phyloP scores from a whole-genome alignment of 2,888 invertebrate species.

The Dicyrtoma fusca region DNA sequence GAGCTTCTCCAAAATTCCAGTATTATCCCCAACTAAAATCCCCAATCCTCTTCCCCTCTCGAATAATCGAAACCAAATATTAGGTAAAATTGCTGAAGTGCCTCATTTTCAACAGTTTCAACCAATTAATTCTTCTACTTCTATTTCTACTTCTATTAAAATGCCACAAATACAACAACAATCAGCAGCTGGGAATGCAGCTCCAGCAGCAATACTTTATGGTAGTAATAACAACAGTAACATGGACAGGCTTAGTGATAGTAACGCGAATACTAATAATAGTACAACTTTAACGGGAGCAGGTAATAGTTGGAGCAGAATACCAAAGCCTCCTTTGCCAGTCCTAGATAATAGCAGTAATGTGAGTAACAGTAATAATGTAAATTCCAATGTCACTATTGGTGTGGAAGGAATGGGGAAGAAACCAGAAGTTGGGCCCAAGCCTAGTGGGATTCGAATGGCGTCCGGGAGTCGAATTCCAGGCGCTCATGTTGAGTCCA shows the following conservation, averaged over 20 bases:
- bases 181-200: no score
- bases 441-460: slow-evolving; percentile 5
- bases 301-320: background rate
- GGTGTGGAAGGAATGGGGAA: background rate
- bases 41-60: background rate
- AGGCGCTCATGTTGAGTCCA: background rate
- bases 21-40: slow-evolving; percentile 22
- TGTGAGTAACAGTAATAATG: background rate
- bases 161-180: no score
- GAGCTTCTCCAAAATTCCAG: slow-evolving; percentile 23
- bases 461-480: slow-evolving; percentile 19
- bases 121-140: slow-evolving; percentile 5
- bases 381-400: background rate
- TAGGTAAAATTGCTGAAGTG: background rate
- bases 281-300: no score
- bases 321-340: background rate
- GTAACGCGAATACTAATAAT: no score
- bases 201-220: no score
- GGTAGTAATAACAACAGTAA: background rate
- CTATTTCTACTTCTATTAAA: background rate
- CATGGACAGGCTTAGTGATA: background rate
- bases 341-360: background rate
- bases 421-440: background rate
- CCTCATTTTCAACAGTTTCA: background rate
- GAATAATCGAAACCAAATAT: no score